phyloP scores from a whole-genome alignment of 1,140 invertebrate species.

The Cyclargus thomasi region DNA sequence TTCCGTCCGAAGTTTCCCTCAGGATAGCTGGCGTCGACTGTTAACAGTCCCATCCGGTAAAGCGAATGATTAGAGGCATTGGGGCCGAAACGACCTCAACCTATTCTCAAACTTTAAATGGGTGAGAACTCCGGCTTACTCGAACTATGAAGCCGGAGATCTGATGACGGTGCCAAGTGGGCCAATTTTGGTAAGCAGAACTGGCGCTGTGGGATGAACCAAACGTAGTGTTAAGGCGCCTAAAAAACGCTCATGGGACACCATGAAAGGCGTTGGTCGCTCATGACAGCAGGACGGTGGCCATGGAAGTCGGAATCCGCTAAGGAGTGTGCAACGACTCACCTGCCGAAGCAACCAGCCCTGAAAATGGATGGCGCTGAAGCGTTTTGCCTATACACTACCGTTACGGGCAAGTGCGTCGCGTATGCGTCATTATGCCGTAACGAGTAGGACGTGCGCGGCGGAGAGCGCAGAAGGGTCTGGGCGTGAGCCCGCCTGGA shows the following conservation, averaged over 20 bases:
- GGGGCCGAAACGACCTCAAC: slow-evolving; percentile 86
- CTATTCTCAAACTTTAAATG: slow-evolving; percentile 95
- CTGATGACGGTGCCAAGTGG: slow-evolving; percentile 84
- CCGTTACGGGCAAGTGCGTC: slow-evolving; percentile 54
- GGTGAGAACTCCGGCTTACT: slow-evolving; percentile 85
- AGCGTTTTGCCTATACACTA: slow-evolving; percentile 83
- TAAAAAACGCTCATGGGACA: slow-evolving; percentile 77
- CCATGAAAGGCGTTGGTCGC: slow-evolving; percentile 90
- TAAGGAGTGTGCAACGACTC: slow-evolving; percentile 94
- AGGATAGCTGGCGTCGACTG: slow-evolving; percentile 83
- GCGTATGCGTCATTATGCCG: slow-evolving; percentile 41
- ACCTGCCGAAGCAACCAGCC: slow-evolving; percentile 92
- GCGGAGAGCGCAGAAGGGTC: slow-evolving; percentile 84
- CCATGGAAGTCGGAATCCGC: slow-evolving; percentile 93
- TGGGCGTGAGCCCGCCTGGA: slow-evolving; percentile 86
- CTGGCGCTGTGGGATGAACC: slow-evolving; percentile 92
- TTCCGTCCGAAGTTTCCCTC: slow-evolving; percentile 94
- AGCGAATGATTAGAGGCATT: slow-evolving; percentile 92
- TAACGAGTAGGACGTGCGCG: slow-evolving; percentile 82
- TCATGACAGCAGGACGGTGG: slow-evolving; percentile 92
- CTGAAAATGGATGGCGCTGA: slow-evolving; percentile 93
- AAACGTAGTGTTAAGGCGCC: slow-evolving; percentile 84
- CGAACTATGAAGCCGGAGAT: slow-evolving; percentile 73
- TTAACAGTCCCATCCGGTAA: slow-evolving; percentile 81
- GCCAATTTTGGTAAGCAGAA: slow-evolving; percentile 95